Percentiles rank a stretch among this genome's conserved stretches.
phyloP scores from a whole-genome alignment of 1,140 invertebrate genomes.

The Carposina sasakii region DNA sequence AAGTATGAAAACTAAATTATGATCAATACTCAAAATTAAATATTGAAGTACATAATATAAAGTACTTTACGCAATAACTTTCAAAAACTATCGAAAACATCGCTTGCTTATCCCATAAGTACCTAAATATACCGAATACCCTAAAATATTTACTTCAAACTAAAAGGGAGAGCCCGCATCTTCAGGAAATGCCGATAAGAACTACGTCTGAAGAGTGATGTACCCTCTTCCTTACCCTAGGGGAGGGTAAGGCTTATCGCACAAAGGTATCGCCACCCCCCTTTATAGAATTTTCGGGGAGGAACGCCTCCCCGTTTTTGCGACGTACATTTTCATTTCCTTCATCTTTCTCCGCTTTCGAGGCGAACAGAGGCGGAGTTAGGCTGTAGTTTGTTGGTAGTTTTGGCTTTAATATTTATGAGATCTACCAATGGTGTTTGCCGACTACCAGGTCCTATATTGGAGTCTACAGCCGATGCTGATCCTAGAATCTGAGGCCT shows the following conservation, averaged over 20 bases:
- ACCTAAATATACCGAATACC: background rate
- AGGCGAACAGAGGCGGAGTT: slow-evolving; percentile 43
- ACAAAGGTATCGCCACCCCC: slow-evolving; percentile 57
- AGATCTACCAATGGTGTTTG: too few relatives aligned
- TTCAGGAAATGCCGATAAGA: slow-evolving; percentile 62
- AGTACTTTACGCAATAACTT: too few relatives aligned
- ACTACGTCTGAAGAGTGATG: slow-evolving; percentile 62
- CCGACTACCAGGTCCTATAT: too few relatives aligned
- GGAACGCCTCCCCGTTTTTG: slow-evolving; percentile 57
- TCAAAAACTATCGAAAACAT: too few relatives aligned
- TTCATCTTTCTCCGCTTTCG: slow-evolving; percentile 69
- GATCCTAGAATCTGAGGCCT: too few relatives aligned
- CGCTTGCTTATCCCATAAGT: background rate
- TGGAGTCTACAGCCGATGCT: too few relatives aligned
- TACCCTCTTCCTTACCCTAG: slow-evolving; percentile 28
- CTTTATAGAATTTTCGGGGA: slow-evolving; percentile 67
- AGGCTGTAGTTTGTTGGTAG: slow-evolving; percentile 2
- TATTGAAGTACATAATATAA: too few relatives aligned
- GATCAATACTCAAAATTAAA: too few relatives aligned
- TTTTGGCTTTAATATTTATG: slow-evolving; percentile 1
- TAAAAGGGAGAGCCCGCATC: too few relatives aligned
- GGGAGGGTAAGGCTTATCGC: slow-evolving; percentile 49
- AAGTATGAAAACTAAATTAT: too few relatives aligned
- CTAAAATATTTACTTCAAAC: too few relatives aligned
- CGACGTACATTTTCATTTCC: slow-evolving; percentile 71